phyloP scores from a whole-genome alignment of 2,888 invertebrate genomes.

The Cataglyphis rosenhaueri region DNA sequence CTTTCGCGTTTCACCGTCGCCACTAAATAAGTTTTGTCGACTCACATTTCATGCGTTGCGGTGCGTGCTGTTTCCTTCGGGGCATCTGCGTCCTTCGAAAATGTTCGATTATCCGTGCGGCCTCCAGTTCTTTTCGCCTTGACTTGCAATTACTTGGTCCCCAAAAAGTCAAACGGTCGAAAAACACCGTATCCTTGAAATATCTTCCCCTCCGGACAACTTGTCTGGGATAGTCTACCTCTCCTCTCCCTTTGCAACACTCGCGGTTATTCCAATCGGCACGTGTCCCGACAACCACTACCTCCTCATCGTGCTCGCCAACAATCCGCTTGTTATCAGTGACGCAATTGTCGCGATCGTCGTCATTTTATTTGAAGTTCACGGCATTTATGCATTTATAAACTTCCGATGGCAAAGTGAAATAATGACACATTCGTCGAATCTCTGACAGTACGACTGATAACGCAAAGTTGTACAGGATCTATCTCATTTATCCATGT shows the following conservation, averaged over 20 bases:
- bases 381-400: conserved; percentile 5
- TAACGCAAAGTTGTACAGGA: neutral
- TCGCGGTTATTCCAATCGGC: conserved; percentile 65
- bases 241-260: conserved; percentile 56
- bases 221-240: conserved; percentile 41
- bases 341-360: conserved; percentile 1
- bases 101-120: conserved; percentile 74
- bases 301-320: conserved; percentile 69
- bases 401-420: conserved; percentile 40
- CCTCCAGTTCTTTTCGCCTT: conserved; percentile 78
- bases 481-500: conserved; percentile 12
- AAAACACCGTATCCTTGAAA: conserved; percentile 50
- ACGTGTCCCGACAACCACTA: conserved; percentile 70
- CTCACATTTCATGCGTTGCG: conserved; percentile 87
- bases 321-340: conserved; percentile 44
- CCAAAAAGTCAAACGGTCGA: conserved; percentile 63
- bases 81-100: conserved; percentile 85
- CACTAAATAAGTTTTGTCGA: conserved; percentile 47
- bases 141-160: conserved; percentile 61
- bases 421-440: neutral
- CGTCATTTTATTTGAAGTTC: conserved; percentile 22
- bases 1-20: conserved; percentile 27
- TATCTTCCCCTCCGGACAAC: conserved; percentile 61
- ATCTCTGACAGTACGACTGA: conserved; percentile 6
- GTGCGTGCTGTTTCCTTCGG: conserved; percentile 87